phyloP scores from a whole-genome alignment of 2,113 vertebrate genomes.

The Phalacrocorax brasilianus region DNA sequence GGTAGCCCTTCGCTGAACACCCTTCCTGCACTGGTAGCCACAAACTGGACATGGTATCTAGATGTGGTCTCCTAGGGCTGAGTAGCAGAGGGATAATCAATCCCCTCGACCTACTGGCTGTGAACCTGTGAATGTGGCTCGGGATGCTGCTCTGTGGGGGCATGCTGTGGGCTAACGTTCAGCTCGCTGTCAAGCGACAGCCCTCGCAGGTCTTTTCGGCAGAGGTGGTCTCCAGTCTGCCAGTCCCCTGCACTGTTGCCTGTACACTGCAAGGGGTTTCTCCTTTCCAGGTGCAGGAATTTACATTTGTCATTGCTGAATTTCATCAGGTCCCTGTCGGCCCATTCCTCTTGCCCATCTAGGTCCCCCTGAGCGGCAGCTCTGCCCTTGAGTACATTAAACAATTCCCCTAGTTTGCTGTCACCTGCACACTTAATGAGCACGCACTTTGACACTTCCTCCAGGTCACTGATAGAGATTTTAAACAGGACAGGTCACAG shows the following conservation, averaged over 20 bases:
- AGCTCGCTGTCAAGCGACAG: neutral
- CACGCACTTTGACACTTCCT: neutral
- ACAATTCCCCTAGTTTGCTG: neutral
- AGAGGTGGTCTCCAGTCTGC: neutral
- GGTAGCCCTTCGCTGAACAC: neutral
- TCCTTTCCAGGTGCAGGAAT: neutral
- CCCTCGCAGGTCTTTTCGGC: rapidly evolving
- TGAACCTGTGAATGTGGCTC: neutral
- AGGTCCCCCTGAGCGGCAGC: neutral
- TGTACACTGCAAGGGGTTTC: rapidly evolving
- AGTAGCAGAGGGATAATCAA: too few relatives aligned
- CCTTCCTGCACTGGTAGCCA: neutral
- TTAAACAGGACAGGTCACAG: neutral
- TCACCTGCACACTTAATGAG: neutral
- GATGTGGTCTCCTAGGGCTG: neutral
- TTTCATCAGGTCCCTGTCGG: neutral
- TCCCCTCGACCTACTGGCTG: neutral
- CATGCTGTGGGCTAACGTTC: neutral
- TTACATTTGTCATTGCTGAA: neutral
- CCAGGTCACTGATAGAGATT: neutral
- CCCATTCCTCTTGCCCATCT: neutral
- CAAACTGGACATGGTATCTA: neutral
- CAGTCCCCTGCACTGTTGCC: too few relatives aligned
- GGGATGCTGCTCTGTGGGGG: neutral
- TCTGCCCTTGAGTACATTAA: neutral